phyloP scores from a whole-genome alignment of 2,113 vertebrate genomes.

The Dipodomys stephensi region DNA sequence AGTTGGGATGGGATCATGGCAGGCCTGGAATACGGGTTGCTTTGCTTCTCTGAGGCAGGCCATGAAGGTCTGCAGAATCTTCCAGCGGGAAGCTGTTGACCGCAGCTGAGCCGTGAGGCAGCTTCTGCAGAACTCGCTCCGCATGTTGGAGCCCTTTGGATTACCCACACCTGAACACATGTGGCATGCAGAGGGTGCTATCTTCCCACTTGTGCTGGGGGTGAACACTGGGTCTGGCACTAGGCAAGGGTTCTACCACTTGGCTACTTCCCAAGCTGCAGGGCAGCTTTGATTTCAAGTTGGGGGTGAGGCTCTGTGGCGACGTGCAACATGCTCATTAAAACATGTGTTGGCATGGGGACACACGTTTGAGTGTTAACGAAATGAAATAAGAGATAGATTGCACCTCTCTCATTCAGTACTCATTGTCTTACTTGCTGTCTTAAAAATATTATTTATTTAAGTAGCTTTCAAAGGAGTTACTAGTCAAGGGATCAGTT shows the following conservation, averaged over 20 bases:
- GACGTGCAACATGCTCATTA: too few relatives aligned
- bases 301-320: neutral
- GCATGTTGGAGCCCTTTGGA: neutral
- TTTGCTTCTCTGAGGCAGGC: neutral
- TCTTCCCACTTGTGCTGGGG: neutral
- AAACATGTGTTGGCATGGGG: neutral
- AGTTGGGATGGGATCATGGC: neutral
- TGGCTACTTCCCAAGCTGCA: too few relatives aligned
- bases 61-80: neutral
- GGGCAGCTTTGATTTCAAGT: neutral
- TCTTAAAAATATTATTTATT: too few relatives aligned
- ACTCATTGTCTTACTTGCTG: too few relatives aligned
- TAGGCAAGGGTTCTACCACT: neutral
- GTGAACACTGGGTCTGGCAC: neutral
- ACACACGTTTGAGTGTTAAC: neutral
- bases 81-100: too few relatives aligned
- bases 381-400: neutral
- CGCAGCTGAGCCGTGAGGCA: too few relatives aligned
- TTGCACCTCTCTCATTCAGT: neutral
- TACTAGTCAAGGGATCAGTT: too few relatives aligned
- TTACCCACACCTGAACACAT: too few relatives aligned
- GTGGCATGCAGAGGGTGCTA: neutral
- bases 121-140: neutral
- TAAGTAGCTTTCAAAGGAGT: too few relatives aligned
- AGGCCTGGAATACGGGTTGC: neutral